Evolutionary conservation across 2,797 vertebrate genomes (phyloP).

Genomic region (Brotula barbata): DNA sequence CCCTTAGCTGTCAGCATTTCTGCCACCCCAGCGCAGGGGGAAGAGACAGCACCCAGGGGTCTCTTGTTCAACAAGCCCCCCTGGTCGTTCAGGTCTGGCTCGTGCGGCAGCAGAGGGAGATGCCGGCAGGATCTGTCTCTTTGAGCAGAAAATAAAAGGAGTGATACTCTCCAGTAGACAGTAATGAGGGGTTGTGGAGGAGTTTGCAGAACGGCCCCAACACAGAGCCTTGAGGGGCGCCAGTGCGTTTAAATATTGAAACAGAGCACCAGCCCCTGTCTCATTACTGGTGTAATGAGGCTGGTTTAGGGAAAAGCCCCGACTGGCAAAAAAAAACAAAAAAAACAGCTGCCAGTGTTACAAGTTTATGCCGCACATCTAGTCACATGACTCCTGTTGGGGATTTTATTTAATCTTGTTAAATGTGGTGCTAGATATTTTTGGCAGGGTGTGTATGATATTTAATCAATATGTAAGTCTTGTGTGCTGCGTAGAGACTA

Average conservation of each 20-base stretch:
- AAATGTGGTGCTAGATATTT: slow-evolving; percentile 38
- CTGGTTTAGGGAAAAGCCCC: slow-evolving; percentile 46
- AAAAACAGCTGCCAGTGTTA: slow-evolving; percentile 53
- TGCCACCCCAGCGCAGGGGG: slow-evolving; percentile 36
- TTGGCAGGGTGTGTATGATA: slow-evolving; percentile 15
- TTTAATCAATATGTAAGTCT: neutral
- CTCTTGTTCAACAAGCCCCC: slow-evolving; percentile 71
- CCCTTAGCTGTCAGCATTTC: slow-evolving; percentile 59
- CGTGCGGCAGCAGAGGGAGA: slow-evolving; percentile 25
- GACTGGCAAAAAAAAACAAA: slow-evolving; percentile 13
- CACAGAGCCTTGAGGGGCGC: slow-evolving; percentile 55
- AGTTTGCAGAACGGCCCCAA: slow-evolving; percentile 57
- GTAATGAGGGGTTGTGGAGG: slow-evolving; percentile 68
- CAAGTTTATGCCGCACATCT: slow-evolving; percentile 44
- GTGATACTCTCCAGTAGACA: slow-evolving; percentile 42
- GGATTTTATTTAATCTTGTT: slow-evolving; percentile 47
- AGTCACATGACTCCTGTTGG: slow-evolving; percentile 36
- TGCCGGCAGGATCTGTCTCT: slow-evolving; percentile 45
- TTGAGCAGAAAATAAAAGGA: slow-evolving; percentile 42
- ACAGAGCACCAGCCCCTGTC: slow-evolving; percentile 55
- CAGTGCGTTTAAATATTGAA: slow-evolving; percentile 74
- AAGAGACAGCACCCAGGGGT: slow-evolving; percentile 62
- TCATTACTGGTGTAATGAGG: slow-evolving; percentile 70
- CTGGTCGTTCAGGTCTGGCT: slow-evolving; percentile 56
- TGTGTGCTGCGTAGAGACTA: neutral